phyloP scores from a whole-genome alignment of 2,888 invertebrate species.

The Timema cristinae region DNA sequence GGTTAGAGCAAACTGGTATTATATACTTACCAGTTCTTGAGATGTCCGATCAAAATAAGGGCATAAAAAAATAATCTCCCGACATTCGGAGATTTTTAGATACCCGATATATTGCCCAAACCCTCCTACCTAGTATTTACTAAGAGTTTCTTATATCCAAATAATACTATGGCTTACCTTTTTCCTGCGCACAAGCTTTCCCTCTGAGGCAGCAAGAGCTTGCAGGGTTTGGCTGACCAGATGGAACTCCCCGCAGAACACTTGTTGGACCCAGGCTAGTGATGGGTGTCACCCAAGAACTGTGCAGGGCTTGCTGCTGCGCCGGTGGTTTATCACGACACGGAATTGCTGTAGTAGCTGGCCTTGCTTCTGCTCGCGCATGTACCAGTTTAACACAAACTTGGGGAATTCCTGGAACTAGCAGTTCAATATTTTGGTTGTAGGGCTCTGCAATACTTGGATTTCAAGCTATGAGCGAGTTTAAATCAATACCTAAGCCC shows the following conservation, averaged over 20 bases:
- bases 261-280: conserved; percentile 72
- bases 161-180: conserved; percentile 46
- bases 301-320: conserved; percentile 50
- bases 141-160: neutral
- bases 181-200: conserved; percentile 61
- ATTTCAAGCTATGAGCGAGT: too few species aligned
- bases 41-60: too few species aligned
- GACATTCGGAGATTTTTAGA: too few species aligned
- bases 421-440: too few species aligned
- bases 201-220: conserved; percentile 59
- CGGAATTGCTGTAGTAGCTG: conserved; percentile 60
- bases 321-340: conserved; percentile 35
- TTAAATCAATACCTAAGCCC: too few species aligned
- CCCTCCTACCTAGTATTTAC: neutral
- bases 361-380: conserved; percentile 70
- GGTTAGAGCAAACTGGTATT: too few species aligned
- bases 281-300: conserved; percentile 69
- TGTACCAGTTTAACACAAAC: conserved; percentile 69
- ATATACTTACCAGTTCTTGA: too few species aligned
- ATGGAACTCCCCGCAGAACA: conserved; percentile 54
- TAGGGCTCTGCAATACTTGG: too few species aligned
- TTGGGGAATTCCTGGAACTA: conserved; percentile 57
- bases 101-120: too few species aligned
- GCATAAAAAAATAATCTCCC: too few species aligned
- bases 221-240: conserved; percentile 63